Conservation (phyloP, 2,888 invertebrate genomes). For the Bunonema sp. region DNA sequence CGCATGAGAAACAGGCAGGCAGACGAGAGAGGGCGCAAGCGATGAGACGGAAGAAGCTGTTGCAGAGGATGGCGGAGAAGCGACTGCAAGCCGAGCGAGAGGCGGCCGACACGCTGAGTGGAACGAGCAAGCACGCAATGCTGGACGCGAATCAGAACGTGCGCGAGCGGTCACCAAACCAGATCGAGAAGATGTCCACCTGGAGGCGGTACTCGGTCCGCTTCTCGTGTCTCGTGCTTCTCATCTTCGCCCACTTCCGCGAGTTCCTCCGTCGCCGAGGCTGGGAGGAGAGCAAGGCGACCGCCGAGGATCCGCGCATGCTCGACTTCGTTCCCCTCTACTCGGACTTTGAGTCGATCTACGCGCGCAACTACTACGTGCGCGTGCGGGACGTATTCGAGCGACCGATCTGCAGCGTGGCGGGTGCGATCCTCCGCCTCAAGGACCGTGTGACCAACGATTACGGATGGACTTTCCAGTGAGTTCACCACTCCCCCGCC, state of each 20-base stretch:
- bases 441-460: conserved; percentile 30
- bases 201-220: conserved; percentile 36
- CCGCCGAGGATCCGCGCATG: no score
- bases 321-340: conserved; percentile 34
- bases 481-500: conserved; percentile 1
- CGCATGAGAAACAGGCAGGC: no score
- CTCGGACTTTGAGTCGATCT: conserved; percentile 35
- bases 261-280: conserved; percentile 59
- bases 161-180: no score
- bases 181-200: no score
- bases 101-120: no score
- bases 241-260: conserved; percentile 80
- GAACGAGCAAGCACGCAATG: no score
- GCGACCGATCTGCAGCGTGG: conserved; percentile 65
- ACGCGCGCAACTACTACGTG: conserved; percentile 36
- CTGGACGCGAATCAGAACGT: no score
- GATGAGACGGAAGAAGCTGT: no score
- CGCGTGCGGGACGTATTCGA: conserved; percentile 70
- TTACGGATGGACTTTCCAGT: conserved; percentile 37
- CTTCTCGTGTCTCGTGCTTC: conserved; percentile 31
- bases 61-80: no score
- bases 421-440: conserved; percentile 47
- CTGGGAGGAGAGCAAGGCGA: conserved; percentile 35
- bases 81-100: no score
- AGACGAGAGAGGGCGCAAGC: no score